Base-by-base conservation (phyloP, 2,113 vertebrate genomes). In the Pogona vitticeps region DNA sequence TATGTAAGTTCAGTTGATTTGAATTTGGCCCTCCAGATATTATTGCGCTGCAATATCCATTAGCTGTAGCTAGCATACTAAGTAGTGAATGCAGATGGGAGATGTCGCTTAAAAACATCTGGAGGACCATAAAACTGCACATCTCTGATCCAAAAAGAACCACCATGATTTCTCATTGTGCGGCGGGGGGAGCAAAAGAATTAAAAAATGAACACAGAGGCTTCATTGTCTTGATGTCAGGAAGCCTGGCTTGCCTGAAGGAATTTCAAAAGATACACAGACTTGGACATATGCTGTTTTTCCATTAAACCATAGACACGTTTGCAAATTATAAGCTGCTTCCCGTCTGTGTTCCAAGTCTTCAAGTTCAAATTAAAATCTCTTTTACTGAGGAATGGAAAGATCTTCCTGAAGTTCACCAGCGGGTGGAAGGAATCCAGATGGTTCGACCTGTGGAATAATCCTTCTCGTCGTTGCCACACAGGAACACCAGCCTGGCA, bases 281-380 rank as follows among this genome's bases (percentile, higher is more conserved):
- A 79, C 52, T 84, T 75, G 56, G 38, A 61, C 72, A 68, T 85
- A 70, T 1, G 31, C 70, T 70, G 65, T 23, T 70, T 82, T 82
- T 56, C 65, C 38, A 18, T 52, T 63, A 82, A 70, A 70, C 18
- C 68, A 68, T 85, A 85, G 46, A 77, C 46, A 78, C 46, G 20
- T 38, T 78, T 70, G 46, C 80, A 85, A 78, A 85, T 38, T 58
- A 71, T 58, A 86, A 86, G 31, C 33, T 2, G 38, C 77, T 86
- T 86, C 65, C 76, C 70, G 33, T 78, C 46, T 56, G 65, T 38
- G 65, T 40, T 85, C 42, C 26, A 38, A 33, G 46, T 14, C 77
- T 77, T 85, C 65, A 79, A 56, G 17, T 80, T n/a, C 84, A 86
- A 79, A 59, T 40, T 70, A 65, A 76, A 84, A 76, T 84, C 58